Percentiles rank a stretch among this genome's conserved stretches.
Conservation (phyloP, 1,140 invertebrate genomes). For the Chelonus insularis region DNA sequence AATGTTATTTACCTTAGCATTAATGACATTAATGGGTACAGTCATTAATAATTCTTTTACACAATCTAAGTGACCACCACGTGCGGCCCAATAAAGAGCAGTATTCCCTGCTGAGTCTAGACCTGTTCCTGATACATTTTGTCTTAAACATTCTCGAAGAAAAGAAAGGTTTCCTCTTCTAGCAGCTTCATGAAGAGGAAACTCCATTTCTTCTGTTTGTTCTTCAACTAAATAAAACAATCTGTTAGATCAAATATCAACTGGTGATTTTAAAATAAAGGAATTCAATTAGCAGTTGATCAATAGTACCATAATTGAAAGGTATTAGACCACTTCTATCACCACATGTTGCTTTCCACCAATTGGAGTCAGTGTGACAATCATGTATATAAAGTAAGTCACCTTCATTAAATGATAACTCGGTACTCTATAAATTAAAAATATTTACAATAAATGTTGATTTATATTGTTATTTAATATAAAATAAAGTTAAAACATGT, state of each 20-base stretch:
- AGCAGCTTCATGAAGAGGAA: conserved; percentile 73
- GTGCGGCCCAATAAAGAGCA: conserved; percentile 71
- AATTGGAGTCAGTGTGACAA: conserved; percentile 60
- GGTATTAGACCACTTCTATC: conserved; percentile 67
- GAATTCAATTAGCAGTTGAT: neutral
- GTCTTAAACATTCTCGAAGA: conserved; percentile 66
- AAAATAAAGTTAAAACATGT: no score
- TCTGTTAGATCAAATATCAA: neutral
- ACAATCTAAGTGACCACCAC: conserved; percentile 64
- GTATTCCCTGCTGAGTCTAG: conserved; percentile 73
- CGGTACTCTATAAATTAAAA: conserved; percentile 44
- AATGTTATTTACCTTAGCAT: conserved; percentile 62
- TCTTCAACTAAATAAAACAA: conserved; percentile 62
- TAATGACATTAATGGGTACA: conserved; percentile 51
- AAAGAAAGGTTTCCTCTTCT: conserved; percentile 70
- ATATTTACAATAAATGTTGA: no score
- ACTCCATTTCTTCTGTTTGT: conserved; percentile 66
- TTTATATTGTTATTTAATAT: no score
- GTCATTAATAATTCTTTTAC: conserved; percentile 57
- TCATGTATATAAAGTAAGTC: conserved; percentile 71
- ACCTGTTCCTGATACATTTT: conserved; percentile 70
- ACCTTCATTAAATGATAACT: conserved; percentile 68
- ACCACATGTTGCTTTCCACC: conserved; percentile 69
- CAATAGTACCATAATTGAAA: conserved; percentile 66
- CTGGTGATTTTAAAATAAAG: neutral